These are phyloP conservation scores for Tursiops truncatus DNA, from an alignment of 2,113 vertebrate genomes.

Conservation along the genomic window DNA sequence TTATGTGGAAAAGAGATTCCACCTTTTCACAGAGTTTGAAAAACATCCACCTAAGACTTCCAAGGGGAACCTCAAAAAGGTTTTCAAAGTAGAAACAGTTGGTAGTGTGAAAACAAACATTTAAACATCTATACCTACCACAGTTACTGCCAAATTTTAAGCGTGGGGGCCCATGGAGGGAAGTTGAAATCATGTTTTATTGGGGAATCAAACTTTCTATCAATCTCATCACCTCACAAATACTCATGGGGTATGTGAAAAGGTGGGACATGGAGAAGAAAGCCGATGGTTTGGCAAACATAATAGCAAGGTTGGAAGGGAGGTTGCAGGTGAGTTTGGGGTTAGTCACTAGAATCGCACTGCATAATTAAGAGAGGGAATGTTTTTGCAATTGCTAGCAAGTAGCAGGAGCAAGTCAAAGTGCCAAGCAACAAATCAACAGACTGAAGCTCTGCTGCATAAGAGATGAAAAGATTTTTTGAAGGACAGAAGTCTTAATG, in stretches of 20 bases:
- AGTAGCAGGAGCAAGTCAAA: background rate
- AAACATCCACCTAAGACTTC: background rate
- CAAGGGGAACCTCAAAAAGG: background rate
- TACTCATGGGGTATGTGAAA: background rate
- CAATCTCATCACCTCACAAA: background rate
- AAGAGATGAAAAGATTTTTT: background rate
- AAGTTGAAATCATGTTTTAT: background rate
- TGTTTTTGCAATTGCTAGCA: background rate
- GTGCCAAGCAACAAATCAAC: background rate
- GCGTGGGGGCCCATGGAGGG: background rate
- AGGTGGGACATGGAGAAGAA: background rate
- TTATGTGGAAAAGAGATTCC: background rate
- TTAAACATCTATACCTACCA: background rate
- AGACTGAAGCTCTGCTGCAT: background rate
- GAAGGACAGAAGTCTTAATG: background rate
- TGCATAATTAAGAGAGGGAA: background rate
- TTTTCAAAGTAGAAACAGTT: background rate
- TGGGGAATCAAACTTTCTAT: background rate
- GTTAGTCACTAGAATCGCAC: background rate
- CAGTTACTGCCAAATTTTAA: background rate
- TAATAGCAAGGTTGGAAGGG: background rate
- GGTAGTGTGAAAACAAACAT: background rate
- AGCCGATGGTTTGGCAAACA: background rate
- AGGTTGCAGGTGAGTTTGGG: background rate
- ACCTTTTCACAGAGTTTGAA: background rate